Base-by-base conservation (phyloP, 2,797 vertebrate species). In the Trematomus bernacchii region DNA sequence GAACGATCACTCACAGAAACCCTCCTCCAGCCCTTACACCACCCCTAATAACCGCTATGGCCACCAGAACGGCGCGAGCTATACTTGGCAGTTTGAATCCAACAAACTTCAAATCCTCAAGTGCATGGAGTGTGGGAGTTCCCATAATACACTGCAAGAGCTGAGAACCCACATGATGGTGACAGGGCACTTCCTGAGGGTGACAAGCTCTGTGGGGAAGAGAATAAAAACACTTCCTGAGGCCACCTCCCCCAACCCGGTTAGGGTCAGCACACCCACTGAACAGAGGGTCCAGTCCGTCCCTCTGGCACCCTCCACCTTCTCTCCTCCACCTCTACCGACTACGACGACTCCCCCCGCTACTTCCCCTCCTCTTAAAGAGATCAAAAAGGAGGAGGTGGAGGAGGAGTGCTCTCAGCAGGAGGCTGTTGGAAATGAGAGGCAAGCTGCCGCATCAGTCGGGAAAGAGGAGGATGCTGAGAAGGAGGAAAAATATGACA, bases 141-240 rank as follows among this genome's bases (percentile, higher is more conserved):
- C 97, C 0, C 97, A 98, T 11, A 98, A 99, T 70, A 98, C 98
- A 3, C 92, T 99, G 85, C 97, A 99, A 88, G 97, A 99, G 73
- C 96, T 99, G 87, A 98, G 97, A 0, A 96, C 96, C 79, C 98
- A 99, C 92, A 99, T 99, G 97, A 98, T 99, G 97, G 96, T 98
- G 91, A 99, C 98, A 0, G 98, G 98, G 72, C 98, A 99, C 91
- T 99, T 99, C 91, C 96, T 98, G 85, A 97, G 97, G 90, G 96
- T 97, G 91, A 97, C 96, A 8, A 97, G 94, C 89, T 97, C 97
- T 0, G 95, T 96, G 73, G 96, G 97, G 88, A 99, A 97, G 87
- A 98, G 96, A 92, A 96, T 96, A 48, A 98, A 97, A 86, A 95
- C 95, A 21, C 96, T 96, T 82, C 92, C 97, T 71, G 97, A 98